phyloP scores from a whole-genome alignment of 2,113 vertebrate genomes.

The Corvus hawaiiensis region DNA sequence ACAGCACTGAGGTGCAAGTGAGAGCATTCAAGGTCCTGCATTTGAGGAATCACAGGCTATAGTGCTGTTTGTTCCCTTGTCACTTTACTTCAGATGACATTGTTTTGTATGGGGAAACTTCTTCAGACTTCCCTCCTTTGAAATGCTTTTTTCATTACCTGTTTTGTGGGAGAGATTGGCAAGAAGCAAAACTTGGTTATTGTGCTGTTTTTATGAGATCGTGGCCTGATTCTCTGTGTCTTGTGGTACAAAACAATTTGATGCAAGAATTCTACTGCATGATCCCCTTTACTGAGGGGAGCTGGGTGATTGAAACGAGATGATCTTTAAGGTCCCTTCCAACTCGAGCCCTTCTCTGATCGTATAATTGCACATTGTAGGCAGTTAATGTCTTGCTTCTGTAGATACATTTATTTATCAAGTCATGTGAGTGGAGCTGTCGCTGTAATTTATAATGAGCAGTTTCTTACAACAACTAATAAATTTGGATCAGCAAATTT shows the following conservation, averaged over 20 bases:
- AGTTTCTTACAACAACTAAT: not conserved
- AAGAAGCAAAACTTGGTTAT: not conserved
- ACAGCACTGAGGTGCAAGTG: not conserved
- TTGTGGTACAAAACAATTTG: not conserved
- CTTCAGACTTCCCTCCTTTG: not conserved
- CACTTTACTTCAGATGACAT: not conserved
- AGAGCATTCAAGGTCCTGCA: not conserved
- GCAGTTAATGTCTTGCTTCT: not conserved
- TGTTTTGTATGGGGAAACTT: not conserved
- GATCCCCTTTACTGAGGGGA: not conserved
- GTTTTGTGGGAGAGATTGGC: not conserved
- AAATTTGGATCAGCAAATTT: not conserved
- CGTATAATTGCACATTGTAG: accelerated
- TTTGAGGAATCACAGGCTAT: not conserved
- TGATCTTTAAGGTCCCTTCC: not conserved
- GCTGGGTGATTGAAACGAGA: not conserved
- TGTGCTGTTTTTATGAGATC: not conserved
- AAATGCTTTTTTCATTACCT: not conserved
- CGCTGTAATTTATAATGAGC: not conserved
- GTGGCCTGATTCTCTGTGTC: not conserved
- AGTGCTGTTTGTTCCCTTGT: not conserved
- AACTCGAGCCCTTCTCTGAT: not conserved
- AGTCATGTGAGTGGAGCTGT: not conserved
- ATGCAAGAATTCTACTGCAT: not conserved
- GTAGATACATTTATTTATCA: not conserved